Conservation (phyloP, 2,888 invertebrate genomes). For the Tribolium freemani region DNA sequence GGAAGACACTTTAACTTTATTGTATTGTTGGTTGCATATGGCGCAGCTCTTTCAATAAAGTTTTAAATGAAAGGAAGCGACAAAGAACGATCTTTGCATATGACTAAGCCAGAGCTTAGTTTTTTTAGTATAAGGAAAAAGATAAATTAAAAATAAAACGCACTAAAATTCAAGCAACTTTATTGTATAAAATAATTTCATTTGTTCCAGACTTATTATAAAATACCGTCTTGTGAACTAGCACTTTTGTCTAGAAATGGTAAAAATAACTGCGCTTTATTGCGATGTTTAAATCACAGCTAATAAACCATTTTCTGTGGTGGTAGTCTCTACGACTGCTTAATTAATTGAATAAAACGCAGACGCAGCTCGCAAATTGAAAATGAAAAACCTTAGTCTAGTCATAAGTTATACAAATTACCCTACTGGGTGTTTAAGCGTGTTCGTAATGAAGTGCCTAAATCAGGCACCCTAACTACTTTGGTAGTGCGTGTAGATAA, state of each 20-base stretch:
- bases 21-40: no score
- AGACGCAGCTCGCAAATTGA: slow-evolving; percentile 2
- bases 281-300: slow-evolving; percentile 27
- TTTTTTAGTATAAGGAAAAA: no score
- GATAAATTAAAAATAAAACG: no score
- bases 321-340: background rate
- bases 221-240: slow-evolving; percentile 11
- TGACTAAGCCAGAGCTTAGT: no score
- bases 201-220: slow-evolving; percentile 8
- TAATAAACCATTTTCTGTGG: background rate
- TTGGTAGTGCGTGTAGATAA: slow-evolving; percentile 30
- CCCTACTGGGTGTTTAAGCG: slow-evolving; percentile 32
- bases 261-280: slow-evolving; percentile 24
- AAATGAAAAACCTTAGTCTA: slow-evolving; percentile 24
- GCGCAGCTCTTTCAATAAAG: no score
- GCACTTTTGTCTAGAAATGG: slow-evolving; percentile 7
- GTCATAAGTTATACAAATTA: slow-evolving; percentile 32
- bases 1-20: no score
- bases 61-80: no score
- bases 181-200: slow-evolving; percentile 35
- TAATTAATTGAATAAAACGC: background rate
- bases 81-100: no score
- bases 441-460: slow-evolving; percentile 4
- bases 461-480: slow-evolving; percentile 13
- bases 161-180: slow-evolving; percentile 26